Percentiles rank a stretch among this genome's conserved stretches.
Conservation (phyloP, 2,797 vertebrate genomes). For the Chaenodraco wilsoni region DNA sequence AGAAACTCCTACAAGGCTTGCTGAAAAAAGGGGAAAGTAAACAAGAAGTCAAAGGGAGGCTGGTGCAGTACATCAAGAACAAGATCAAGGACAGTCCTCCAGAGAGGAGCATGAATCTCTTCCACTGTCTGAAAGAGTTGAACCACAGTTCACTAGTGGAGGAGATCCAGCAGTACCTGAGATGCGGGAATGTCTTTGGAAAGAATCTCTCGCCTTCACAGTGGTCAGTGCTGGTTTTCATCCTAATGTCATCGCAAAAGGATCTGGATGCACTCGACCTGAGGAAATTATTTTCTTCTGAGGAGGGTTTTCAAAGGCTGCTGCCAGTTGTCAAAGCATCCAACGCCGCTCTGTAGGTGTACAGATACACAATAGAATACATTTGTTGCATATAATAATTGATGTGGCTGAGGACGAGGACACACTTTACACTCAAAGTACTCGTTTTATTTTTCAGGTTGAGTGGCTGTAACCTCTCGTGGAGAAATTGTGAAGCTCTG, state of each 20-base stretch:
- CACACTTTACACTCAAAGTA: not conserved
- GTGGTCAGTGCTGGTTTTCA: slow-evolving; percentile 40
- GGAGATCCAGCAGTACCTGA: slow-evolving; percentile 38
- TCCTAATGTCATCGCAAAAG: slow-evolving; percentile 43
- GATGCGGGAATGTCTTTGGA: not conserved
- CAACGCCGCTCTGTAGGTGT: slow-evolving; percentile 44
- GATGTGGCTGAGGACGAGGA: not conserved
- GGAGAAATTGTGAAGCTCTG: slow-evolving; percentile 17
- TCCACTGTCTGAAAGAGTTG: slow-evolving; percentile 55
- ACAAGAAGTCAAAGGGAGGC: not conserved
- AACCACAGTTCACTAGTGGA: slow-evolving; percentile 39
- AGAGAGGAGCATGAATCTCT: slow-evolving; percentile 47
- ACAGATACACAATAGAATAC: not conserved
- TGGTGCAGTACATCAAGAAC: slow-evolving; percentile 33
- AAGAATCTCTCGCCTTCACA: slow-evolving; percentile 23
- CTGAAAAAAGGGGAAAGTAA: slow-evolving; percentile 7
- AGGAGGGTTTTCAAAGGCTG: slow-evolving; percentile 32
- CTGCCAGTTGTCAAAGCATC: slow-evolving; percentile 48
- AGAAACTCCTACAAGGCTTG: slow-evolving; percentile 35
- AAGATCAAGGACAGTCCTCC: slow-evolving; percentile 14
- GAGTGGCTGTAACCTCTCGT: slow-evolving; percentile 24
- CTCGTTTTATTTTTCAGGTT: slow-evolving; percentile 22
- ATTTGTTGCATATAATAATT: not conserved
- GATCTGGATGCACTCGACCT: slow-evolving; percentile 40
- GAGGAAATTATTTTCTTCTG: slow-evolving; percentile 42